Evolutionary conservation across 2,888 invertebrate genomes (phyloP), one percentile per base, ranked within the genome.

Genomic region (Tetragonula carbonaria): DNA sequence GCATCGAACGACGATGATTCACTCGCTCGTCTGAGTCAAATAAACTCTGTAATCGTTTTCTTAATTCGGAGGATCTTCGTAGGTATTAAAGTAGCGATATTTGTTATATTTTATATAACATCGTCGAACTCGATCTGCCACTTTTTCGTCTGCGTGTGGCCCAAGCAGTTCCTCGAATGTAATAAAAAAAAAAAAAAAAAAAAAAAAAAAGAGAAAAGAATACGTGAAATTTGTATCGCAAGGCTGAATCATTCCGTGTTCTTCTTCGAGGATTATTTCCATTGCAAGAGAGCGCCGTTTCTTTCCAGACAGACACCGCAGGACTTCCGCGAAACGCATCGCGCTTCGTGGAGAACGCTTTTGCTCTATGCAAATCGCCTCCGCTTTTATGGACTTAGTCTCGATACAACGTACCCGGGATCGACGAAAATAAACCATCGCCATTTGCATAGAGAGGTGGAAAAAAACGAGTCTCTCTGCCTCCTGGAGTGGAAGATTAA

Each of bases 1-100:
- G 67, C 51, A 73, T 23, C 50, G 11, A 74, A 55, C 51, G 21
- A 23, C 23, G 38, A 62, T 87, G 87, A 88, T 74, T 87, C 84
- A 88, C 45, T 38, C 38, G 38, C 8, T 53, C 45, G 45, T 68
- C 21, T n/a, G 4, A 66, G 13, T 71, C 45, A 65, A 71, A 86
- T 72, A 71, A 70, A 3, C 33, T 68, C 13, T 55, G 11, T 13
- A 4, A 11, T 57, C 5, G 14, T 53, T 33, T 71, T 51, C 59
- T 2, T n/a, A 14, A 21, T 16, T 38, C 28, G 45, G 45, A 33
- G 53, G 38, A 59, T 45, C 21, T 51, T 21, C 3, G 16, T n/a
- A 45, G 45, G 45, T 28, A 23, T 53, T 23, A 28, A 62, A 45
- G 45, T 45, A 1, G 45, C 45, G 45, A 45, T 45, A 45, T 45